Evolutionary conservation across 2,888 invertebrate genomes (phyloP), one percentile per base, ranked within the genome.

Genomic region (Vanessa cardui): DNA sequence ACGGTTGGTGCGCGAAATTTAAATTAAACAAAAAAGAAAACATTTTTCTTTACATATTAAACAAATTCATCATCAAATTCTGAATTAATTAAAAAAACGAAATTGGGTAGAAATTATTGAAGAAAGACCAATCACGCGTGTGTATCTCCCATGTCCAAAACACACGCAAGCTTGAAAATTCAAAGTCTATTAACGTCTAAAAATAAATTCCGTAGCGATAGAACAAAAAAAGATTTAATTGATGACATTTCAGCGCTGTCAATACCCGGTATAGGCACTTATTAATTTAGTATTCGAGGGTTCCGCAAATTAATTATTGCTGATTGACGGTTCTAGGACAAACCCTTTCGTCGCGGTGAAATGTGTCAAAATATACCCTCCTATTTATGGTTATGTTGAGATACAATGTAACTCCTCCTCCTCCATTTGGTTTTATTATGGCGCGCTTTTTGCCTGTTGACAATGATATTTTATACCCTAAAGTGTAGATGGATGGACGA

Each of bases 311-410:
- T 76, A 78, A 78, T 77, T 76, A 76, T 64, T 68, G 65, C 52
- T 77, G 77, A 78, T 74, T 75, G 77, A 75, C 74, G 62, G 71
- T 72, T 70, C 72, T 71, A 70, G 73, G 67, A 49, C 74, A 60
- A 68, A 68, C 70, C 73, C 71, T 76, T 75, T 75, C 72, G 72
- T 50, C 64, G 73, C 72, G 61, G 60, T 58, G 64, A 58, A 39
- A 64, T 39, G 49, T 58, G 54, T 54, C 56, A 63, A 63, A 45
- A 12, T 56, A 18, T 20, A 20, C 39, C 21, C 3, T 12, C 39
- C 20, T 58, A 44, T 58, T 20, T 39, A 18, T 58, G 20, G 6
- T 12, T 20, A 26, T 50, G 50, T 21, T 21, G 20, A 15, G n/a
- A 16, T 54, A 31, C 31, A 8, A 31, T 54, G 20, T 46, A 46